phyloP scores from a whole-genome alignment of 2,888 invertebrate genomes.

The Alloscopus bannaensis region DNA sequence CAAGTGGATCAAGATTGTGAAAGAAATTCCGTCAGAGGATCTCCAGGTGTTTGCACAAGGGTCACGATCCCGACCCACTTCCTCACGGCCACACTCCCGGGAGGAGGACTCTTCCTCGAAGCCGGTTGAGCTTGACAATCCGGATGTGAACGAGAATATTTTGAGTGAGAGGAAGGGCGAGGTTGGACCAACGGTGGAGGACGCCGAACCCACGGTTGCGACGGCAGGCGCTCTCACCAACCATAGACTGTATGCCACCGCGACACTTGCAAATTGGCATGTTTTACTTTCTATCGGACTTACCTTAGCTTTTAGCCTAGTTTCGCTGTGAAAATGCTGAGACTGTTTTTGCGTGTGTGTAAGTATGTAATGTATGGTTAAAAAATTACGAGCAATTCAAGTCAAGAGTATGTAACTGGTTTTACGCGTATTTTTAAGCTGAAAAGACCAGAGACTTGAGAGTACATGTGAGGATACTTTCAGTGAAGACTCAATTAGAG shows the following conservation, averaged over 20 bases:
- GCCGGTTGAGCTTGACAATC: slow-evolving; percentile 56
- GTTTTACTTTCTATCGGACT: slow-evolving; percentile 62
- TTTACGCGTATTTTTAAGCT: slow-evolving; percentile 33
- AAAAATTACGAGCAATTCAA: too few relatives aligned
- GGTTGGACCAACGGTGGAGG: slow-evolving; percentile 53
- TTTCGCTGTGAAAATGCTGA: slow-evolving; percentile 55
- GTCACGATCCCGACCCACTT: slow-evolving; percentile 29
- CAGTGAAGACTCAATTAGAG: too few relatives aligned
- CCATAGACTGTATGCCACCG: slow-evolving; percentile 46
- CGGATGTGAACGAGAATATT: slow-evolving; percentile 56
- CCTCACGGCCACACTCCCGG: slow-evolving; percentile 9
- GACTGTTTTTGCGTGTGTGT: too few relatives aligned
- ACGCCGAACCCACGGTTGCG: slow-evolving; percentile 48
- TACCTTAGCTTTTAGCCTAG: slow-evolving; percentile 56
- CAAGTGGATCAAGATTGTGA: slow-evolving; percentile 70
- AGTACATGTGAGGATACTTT: too few relatives aligned
- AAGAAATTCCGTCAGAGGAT: slow-evolving; percentile 59
- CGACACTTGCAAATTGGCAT: slow-evolving; percentile 62
- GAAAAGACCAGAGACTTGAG: too few relatives aligned
- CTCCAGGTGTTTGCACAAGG: slow-evolving; percentile 51
- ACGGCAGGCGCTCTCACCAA: slow-evolving; percentile 41
- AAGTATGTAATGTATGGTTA: slow-evolving; percentile 8
- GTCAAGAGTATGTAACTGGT: slow-evolving; percentile 17
- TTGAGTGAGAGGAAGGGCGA: slow-evolving; percentile 62
- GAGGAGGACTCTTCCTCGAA: slow-evolving; percentile 46